phyloP scores from a whole-genome alignment of 2,797 vertebrate species.

The Myoxocephalus aenaeus region DNA sequence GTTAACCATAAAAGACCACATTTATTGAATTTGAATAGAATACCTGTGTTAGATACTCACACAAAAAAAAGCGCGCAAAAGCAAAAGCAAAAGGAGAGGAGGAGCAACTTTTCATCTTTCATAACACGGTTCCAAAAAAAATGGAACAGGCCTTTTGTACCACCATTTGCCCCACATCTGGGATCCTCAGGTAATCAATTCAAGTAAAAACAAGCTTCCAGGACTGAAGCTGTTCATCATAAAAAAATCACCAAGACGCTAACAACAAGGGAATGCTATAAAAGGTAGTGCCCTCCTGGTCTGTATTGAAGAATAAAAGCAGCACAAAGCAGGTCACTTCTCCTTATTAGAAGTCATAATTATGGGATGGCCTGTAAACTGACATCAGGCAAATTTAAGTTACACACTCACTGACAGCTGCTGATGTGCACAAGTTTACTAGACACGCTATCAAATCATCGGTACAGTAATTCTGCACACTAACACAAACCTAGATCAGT shows the following conservation, averaged over 20 bases:
- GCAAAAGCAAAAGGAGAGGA: constrained; percentile 27
- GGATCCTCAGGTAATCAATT: constrained; percentile 62
- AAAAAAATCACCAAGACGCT: constrained; percentile 30
- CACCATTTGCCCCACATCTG: constrained; percentile 52
- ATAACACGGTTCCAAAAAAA: constrained; percentile 52
- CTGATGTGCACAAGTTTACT: neutral
- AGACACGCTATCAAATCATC: neutral
- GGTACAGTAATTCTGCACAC: constrained; percentile 35
- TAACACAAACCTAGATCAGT: constrained; percentile 29
- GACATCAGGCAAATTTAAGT: constrained; percentile 13
- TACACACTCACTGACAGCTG: constrained; percentile 9
- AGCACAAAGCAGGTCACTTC: constrained; percentile 18
- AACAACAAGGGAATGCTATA: constrained; percentile 17
- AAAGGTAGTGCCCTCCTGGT: constrained; percentile 11
- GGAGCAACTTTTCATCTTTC: constrained; percentile 63
- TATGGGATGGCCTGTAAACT: constrained; percentile 20
- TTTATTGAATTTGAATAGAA: constrained; percentile 57
- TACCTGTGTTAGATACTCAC: constrained; percentile 54
- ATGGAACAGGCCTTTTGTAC: constrained; percentile 40
- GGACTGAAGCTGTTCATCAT: constrained; percentile 45
- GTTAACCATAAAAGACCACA: constrained; percentile 39
- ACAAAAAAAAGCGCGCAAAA: constrained; percentile 37
- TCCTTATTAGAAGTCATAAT: constrained; percentile 23
- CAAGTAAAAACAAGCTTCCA: constrained; percentile 39
- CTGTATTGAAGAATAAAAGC: constrained; percentile 18